A percentile compares a stretch with the other conserved stretches of the same genome.
Conservation (phyloP, 2,113 vertebrate species). For the Epinephelus cyanopodus region DNA sequence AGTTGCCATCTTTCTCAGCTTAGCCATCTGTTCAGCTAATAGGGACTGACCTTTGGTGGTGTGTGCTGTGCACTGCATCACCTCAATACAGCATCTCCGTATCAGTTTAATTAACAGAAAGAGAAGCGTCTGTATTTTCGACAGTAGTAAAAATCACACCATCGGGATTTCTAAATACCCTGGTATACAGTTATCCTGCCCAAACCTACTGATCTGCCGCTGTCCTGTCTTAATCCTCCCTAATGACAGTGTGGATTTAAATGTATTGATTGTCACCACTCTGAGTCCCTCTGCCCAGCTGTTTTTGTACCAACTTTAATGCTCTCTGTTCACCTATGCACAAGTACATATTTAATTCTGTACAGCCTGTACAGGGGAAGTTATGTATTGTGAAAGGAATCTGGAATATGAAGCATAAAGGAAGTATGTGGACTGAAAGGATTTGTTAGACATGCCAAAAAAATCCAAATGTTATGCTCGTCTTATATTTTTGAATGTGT, state of each 20-base stretch:
- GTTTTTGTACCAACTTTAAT: constrained; percentile 41
- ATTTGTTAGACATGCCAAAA: neutral
- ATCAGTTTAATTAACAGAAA: too few relatives aligned
- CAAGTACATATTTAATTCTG: constrained; percentile 54
- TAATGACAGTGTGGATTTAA: constrained; percentile 7
- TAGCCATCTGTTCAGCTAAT: too few relatives aligned
- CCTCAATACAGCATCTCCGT: too few relatives aligned
- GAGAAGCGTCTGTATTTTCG: too few relatives aligned
- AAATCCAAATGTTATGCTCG: neutral
- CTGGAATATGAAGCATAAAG: constrained; percentile 2
- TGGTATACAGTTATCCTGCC: too few relatives aligned
- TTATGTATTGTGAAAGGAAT: constrained; percentile 3
- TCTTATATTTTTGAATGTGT: neutral
- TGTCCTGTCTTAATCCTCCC: constrained; percentile 1
- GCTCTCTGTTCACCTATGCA: constrained; percentile 62
- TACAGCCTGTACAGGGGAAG: constrained; percentile 12
- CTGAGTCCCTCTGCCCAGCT: constrained; percentile 22
- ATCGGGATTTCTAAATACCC: too few relatives aligned
- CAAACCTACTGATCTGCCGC: neutral
- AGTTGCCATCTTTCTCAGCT: too few relatives aligned
- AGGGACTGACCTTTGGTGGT: too few relatives aligned
- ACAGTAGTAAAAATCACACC: too few relatives aligned
- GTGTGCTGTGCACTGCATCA: too few relatives aligned
- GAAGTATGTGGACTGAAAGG: neutral
- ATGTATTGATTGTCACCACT: constrained; percentile 32